Percentiles rank a stretch among this genome's conserved stretches.
Conservation (phyloP, 2,888 invertebrate genomes). For the Stramonita haemastoma region DNA sequence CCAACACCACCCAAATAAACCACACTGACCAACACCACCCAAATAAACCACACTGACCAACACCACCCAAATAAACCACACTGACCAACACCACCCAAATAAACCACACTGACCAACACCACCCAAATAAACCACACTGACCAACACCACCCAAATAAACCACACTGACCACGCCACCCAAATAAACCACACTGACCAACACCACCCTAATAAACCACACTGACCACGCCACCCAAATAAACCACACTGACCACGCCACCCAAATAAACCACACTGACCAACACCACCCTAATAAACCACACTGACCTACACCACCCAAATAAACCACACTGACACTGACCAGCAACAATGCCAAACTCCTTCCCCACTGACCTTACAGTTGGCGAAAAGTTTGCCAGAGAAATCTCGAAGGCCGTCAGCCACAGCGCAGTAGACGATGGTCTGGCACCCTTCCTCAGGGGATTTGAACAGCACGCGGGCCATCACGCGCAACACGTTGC, state of each 20-base stretch:
- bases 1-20: too few species aligned
- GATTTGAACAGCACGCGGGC: conserved; percentile 69
- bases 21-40: too few species aligned
- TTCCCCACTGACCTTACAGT: conserved; percentile 55
- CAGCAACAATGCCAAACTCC: neutral
- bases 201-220: neutral
- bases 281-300: neutral
- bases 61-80: neutral
- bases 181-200: neutral
- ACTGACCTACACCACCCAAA: neutral
- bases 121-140: too few species aligned
- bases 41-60: neutral
- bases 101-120: neutral
- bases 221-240: neutral
- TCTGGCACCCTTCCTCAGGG: conserved; percentile 71
- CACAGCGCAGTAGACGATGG: conserved; percentile 69
- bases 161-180: neutral
- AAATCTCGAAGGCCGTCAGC: conserved; percentile 64
- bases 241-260: neutral
- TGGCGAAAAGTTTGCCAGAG: conserved; percentile 65
- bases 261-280: neutral
- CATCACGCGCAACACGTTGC: conserved; percentile 62
- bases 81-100: neutral
- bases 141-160: neutral
- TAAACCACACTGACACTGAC: neutral